Evolutionary conservation across 2,888 invertebrate genomes (phyloP).

Genomic region (Lasioglossum leucozonium): DNA sequence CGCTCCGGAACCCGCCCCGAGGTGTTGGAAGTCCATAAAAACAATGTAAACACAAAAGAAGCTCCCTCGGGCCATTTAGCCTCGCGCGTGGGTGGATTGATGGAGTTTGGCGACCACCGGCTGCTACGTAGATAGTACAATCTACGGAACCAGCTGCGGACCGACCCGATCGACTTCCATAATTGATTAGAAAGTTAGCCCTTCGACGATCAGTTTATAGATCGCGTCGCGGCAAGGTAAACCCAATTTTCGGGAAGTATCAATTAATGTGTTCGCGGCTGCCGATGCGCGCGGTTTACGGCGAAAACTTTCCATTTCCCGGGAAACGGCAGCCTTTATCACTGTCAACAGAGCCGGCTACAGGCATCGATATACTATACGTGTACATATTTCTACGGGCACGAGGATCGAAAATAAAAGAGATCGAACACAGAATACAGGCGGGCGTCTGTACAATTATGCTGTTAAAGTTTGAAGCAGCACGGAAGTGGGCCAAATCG

Average conservation of each 20-base stretch:
- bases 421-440: not conserved
- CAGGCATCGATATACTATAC: not conserved
- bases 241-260: not conserved
- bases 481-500: conserved; percentile 22
- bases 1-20: no score
- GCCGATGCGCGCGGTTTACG: no score
- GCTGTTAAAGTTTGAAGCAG: conserved; percentile 20
- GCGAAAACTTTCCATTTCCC: no score
- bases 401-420: not conserved
- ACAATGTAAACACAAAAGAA: no score
- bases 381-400: not conserved
- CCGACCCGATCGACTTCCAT: not conserved
- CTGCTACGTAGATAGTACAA: not conserved
- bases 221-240: not conserved
- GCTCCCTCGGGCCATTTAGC: no score
- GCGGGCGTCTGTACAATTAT: conserved; percentile 6
- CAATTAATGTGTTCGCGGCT: not conserved
- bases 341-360: not conserved
- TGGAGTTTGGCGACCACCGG: not conserved
- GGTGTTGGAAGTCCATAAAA: no score
- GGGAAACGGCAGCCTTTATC: not conserved
- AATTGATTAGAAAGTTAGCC: not conserved
- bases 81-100: not conserved
- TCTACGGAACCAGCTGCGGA: not conserved
- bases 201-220: not conserved